Conservation (phyloP, 1,140 invertebrate genomes). For the Piezodorus guildinii region DNA sequence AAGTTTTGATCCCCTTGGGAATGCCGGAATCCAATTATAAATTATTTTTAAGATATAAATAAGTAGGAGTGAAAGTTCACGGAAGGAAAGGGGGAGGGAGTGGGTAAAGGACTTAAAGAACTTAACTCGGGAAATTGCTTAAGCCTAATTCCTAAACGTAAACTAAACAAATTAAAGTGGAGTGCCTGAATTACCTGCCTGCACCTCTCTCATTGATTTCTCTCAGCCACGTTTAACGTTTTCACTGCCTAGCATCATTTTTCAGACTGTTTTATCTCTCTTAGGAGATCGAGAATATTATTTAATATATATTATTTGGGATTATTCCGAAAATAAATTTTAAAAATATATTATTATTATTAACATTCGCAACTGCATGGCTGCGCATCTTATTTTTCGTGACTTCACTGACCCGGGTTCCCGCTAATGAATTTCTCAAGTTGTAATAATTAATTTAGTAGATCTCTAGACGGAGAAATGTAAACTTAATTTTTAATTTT, state of each 20-base stretch:
- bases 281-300: not conserved
- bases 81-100: not conserved
- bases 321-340: too few species aligned
- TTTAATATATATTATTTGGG: too few species aligned
- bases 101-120: not conserved
- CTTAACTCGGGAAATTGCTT: conserved; percentile 1
- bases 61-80: not conserved
- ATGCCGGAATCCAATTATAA: not conserved
- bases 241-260: not conserved
- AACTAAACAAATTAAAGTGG: conserved; percentile 9
- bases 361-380: too few species aligned
- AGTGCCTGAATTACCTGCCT: conserved; percentile 6
- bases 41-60: conserved; percentile 2
- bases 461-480: too few species aligned
- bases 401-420: too few species aligned
- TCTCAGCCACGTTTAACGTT: not conserved
- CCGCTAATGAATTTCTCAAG: too few species aligned
- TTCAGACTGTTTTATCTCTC: not conserved
- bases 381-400: too few species aligned
- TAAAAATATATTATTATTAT: too few species aligned
- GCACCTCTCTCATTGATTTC: conserved; percentile 3
- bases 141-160: conserved; percentile 8
- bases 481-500: too few species aligned
- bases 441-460: too few species aligned
- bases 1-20: too few species aligned